Evolutionary conservation across 2,888 invertebrate species (phyloP).

Genomic region (Corbicula japonica): DNA sequence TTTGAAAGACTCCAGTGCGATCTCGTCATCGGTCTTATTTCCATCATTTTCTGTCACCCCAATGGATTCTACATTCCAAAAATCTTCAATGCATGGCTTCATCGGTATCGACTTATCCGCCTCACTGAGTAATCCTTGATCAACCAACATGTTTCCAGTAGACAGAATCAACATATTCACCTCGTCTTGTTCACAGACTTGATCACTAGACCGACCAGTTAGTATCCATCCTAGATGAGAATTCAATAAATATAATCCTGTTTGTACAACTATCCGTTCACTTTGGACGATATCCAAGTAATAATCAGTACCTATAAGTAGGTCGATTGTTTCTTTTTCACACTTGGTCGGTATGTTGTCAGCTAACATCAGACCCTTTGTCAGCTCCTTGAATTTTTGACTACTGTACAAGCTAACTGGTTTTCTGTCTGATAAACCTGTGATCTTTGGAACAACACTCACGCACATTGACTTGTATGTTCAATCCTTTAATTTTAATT

Average conservation of each 20-base stretch:
- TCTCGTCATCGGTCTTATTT: too few relatives aligned
- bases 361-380: constrained; percentile 6
- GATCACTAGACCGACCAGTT: constrained; percentile 17
- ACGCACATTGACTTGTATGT: neutral
- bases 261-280: constrained; percentile 17
- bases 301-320: constrained; percentile 10
- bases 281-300: constrained; percentile 14
- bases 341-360: constrained; percentile 7
- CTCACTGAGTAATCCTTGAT: neutral
- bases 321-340: constrained; percentile 15
- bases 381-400: neutral
- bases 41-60: too few relatives aligned
- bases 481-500: constrained; percentile 21
- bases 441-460: constrained; percentile 28
- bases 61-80: neutral
- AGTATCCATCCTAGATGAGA: constrained; percentile 20
- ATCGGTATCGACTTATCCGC: neutral
- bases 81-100: neutral
- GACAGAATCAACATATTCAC: constrained; percentile 27
- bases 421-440: constrained; percentile 25
- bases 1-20: neutral
- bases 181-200: neutral
- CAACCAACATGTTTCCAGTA: neutral
- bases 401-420: neutral
- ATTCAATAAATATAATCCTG: neutral